Base-by-base conservation (phyloP, 2,113 vertebrate species). In the Plestiodon gilberti region DNA sequence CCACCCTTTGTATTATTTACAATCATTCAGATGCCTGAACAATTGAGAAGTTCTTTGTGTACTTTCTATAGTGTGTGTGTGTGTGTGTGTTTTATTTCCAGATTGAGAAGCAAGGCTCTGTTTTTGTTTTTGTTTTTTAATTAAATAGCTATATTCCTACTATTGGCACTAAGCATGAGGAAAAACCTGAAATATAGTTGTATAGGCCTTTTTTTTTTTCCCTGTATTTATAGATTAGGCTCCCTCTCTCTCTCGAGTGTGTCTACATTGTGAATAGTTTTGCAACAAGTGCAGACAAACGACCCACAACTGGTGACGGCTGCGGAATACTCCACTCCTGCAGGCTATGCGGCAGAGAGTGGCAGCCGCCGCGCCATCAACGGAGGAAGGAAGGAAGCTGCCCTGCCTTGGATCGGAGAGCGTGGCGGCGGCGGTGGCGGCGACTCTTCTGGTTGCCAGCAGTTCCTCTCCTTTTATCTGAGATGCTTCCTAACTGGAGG, bases 381-480 rank as follows among this genome's bases (percentile, higher is more conserved):
- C 15, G 3, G 17, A 70, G n/a, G 69, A 70, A 70, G 33, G n/a
- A n/a, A n/a, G n/a, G n/a, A 55, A 55, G 52, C 17, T 70, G 14
- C 67, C 30, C 33, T 69, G 2, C 4, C 1, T 10, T 11, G 30
- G 14, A n/a, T 69, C 65, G 13, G 62, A 25, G 6, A 6, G 22
- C 7, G 6, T 23, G n/a, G n/a, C n/a, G n/a, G n/a, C n/a, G n/a
- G n/a, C n/a, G n/a, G n/a, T n/a, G n/a, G n/a, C n/a, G n/a, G n/a
- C n/a, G n/a, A n/a, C n/a, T 0, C 0, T 0, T 1, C 17, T 48
- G 5, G 35, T 22, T 6, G 71, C 30, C 6, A 80, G 14, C 84
- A 40, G 0, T 20, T 70, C 69, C 17, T 17, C 69, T 0, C 0
- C 1, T 74, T 38, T 86, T 1, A 9, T 2, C 8, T n/a, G 62